Percentiles rank a stretch among this genome's conserved stretches.
Evolutionary conservation across 2,888 invertebrate species (phyloP).

Genomic region (Cheilosia vernalis): DNA sequence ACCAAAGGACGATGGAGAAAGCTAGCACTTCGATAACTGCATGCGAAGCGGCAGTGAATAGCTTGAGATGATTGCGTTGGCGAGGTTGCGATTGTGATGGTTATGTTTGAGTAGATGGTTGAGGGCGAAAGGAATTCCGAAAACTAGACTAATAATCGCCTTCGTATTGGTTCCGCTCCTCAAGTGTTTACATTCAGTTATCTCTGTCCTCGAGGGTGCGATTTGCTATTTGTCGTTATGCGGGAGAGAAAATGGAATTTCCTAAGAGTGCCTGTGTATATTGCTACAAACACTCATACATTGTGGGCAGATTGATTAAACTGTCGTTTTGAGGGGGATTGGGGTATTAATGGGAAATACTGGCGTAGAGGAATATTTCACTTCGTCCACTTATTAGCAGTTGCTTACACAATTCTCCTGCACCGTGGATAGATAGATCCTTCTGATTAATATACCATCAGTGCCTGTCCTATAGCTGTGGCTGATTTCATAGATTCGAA

Average conservation of each 20-base stretch:
- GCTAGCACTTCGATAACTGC: conserved; percentile 12
- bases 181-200: conserved; percentile 51
- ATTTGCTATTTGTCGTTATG: conserved; percentile 1
- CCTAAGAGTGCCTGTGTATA: conserved; percentile 3
- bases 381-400: conserved; percentile 22
- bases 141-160: conserved; percentile 58
- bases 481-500: neutral
- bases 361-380: conserved; percentile 28
- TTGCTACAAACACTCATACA: conserved; percentile 7
- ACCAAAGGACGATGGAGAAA: neutral
- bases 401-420: neutral
- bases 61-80: conserved; percentile 27
- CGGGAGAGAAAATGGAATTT: neutral
- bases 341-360: conserved; percentile 42
- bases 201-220: conserved; percentile 14
- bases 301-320: conserved; percentile 52
- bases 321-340: conserved; percentile 55
- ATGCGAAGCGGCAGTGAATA: conserved; percentile 36
- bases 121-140: conserved; percentile 43
- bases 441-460: conserved; percentile 7
- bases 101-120: conserved; percentile 11
- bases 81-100: conserved; percentile 7
- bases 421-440: neutral
- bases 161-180: conserved; percentile 52
- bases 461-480: conserved; percentile 13